Evolutionary conservation across 1,140 invertebrate genomes (phyloP), one percentile per base, ranked within the genome.

Genomic region (Drosophila chauvacae): DNA sequence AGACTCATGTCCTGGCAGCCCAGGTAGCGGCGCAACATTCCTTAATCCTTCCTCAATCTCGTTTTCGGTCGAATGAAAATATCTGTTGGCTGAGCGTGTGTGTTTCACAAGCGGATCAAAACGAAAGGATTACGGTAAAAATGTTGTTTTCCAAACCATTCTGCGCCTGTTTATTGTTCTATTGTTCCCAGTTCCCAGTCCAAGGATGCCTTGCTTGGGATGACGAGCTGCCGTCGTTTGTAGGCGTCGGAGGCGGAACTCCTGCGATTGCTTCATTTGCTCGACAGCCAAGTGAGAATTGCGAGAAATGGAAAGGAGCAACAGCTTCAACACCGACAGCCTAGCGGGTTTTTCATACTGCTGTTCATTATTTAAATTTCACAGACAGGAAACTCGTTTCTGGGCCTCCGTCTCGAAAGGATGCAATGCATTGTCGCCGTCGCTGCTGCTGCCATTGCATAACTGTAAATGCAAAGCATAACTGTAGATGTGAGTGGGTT

Each of bases 71-170:
- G 85, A 90, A 90, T 85, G 85, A 90, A 90, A 90, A 90, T 82
- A 87, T 74, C 72, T 62, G n/a, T 16, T 28, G 1, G 14, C 10
- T 9, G 39, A 23, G 44, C 33, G 59, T 59, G 68, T 47, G 66
- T n/a, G 44, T 35, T 90, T 81, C 85, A 80, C 85, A 90, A 90
- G 85, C 86, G 85, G 85, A 90, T 85, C 86, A 90, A 81, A 90
- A 73, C 85, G 85, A 90, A 90, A 90, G 85, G 85, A 90, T 90
- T 90, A 90, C 85, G 85, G 85, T 90, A 90, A 90, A 90, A 90
- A 77, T 85, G 74, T 75, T 90, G 63, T 60, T 70, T 63, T 64
- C 50, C 35, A 58, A 73, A 44, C 70, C 70, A 73, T 73, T 53
- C 70, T 73, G 55, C 45, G 37, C 35, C 68, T 66, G 62, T 63